These are phyloP conservation scores for Rhinoderma darwinii DNA, from an alignment of 2,113 vertebrate genomes.

Conservation along the genomic window DNA sequence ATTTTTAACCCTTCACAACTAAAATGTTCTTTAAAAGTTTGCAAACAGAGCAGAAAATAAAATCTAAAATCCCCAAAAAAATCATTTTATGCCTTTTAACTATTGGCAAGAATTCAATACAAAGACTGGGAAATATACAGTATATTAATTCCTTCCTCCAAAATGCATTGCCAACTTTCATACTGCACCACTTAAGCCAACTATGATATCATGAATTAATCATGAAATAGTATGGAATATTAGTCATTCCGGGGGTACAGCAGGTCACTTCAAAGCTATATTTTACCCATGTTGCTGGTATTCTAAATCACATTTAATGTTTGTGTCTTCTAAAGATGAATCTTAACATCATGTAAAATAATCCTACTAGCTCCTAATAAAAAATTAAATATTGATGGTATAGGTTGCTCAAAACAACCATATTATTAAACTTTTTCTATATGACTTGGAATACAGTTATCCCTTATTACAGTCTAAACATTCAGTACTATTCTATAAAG, in stretches of 20 bases:
- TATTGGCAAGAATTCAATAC: constrained; percentile 41
- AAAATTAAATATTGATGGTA: background rate
- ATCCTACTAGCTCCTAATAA: background rate
- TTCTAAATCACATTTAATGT: constrained; percentile 7
- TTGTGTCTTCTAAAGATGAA: background rate
- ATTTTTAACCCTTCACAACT: constrained; percentile 34
- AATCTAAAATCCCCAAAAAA: background rate
- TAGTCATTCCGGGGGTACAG: background rate
- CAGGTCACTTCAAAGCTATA: background rate
- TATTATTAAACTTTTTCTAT: too few species aligned
- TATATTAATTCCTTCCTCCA: constrained; percentile 56
- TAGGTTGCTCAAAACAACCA: too few species aligned
- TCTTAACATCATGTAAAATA: background rate
- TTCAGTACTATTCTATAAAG: background rate
- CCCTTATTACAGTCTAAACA: too few species aligned
- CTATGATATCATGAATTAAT: constrained; percentile 58
- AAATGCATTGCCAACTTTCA: constrained; percentile 39
- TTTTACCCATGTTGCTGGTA: background rate
- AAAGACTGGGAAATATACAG: constrained; percentile 44
- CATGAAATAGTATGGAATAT: constrained; percentile 21
- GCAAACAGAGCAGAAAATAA: constrained; percentile 2
- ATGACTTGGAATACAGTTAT: too few species aligned
- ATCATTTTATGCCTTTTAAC: constrained; percentile 43
- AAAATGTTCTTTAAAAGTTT: constrained; percentile 9
- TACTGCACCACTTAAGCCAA: constrained; percentile 44